Evolutionary conservation across 2,797 vertebrate genomes (phyloP).

Genomic region (Pipistrellus kuhlii): DNA sequence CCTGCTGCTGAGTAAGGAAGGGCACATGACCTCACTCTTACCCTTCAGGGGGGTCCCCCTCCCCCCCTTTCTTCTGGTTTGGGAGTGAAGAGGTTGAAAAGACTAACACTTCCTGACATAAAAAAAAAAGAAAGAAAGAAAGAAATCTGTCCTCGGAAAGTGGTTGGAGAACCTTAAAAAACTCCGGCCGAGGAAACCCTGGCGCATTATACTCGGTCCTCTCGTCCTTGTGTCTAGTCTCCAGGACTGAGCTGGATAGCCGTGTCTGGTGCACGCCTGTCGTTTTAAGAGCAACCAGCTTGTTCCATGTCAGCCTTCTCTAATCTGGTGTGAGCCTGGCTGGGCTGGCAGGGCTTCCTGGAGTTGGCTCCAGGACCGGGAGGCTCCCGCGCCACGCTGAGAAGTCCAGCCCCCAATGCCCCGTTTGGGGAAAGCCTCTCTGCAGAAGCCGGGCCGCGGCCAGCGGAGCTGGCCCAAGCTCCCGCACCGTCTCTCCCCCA

Average conservation of each 20-base stretch:
- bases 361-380: background rate
- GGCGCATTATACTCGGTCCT: background rate
- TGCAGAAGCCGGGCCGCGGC: conserved; percentile 6
- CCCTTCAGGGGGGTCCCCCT: background rate
- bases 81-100: conserved; percentile 12
- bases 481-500: conserved; percentile 53
- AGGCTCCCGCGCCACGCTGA: conserved; percentile 22
- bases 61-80: background rate
- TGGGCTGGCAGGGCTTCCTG: background rate
- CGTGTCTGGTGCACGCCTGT: background rate
- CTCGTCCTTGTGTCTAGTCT: background rate
- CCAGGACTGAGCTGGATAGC: background rate
- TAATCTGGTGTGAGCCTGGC: conserved; percentile 7
- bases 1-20: background rate
- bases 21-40: conserved; percentile 9
- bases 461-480: conserved; percentile 9
- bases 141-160: conserved; percentile 41
- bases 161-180: conserved; percentile 46
- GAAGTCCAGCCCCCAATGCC: background rate
- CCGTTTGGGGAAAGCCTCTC: background rate
- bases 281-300: conserved; percentile 11
- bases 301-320: conserved; percentile 21
- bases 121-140: conserved; percentile 29
- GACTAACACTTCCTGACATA: background rate
- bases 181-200: conserved; percentile 29